Evolutionary conservation across 2,797 vertebrate species (phyloP), one percentile per base, ranked within the genome.

Genomic region (Schizopygopsis malacanthus): DNA sequence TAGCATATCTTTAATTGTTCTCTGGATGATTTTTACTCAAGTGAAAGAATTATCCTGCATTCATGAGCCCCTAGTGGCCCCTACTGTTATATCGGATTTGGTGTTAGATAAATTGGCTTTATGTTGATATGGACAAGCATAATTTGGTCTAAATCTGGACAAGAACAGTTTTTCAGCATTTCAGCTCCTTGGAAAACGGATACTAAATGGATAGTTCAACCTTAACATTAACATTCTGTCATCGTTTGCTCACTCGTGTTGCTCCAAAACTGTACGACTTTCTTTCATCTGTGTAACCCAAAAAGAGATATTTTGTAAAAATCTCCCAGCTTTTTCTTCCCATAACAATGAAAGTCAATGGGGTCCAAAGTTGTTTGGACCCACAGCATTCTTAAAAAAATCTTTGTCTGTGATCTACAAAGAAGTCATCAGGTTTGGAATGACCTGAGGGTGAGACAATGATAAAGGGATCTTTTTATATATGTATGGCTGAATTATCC

Each of bases 11-110:
- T 47, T 85, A 87, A 33, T 65, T 76, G 79, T 88, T 84, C 70
- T 85, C 79, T 43, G 71, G 86, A 90, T 65, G n/a, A 43, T 43
- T 71, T 65, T 47, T 59, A 91, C 90, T 88, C 81, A 82, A 37
- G 85, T 87, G 79, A 87, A 89, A 45, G 59, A 28, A 75, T 25
- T 63, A 8, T 50, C 22, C 15, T 65, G 18, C n/a, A 45, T 82
- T 47, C 15, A 11, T n/a, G 52, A 61, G 54, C 18, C 50, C 25
- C 47, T 20, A 52, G 45, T 52, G 43, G 47, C 9, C 45, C n/a
- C 45, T 20, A 50, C 6, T 75, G 47, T 76, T 25, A 37, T 11
- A 18, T 28, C 5, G 5, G 15, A n/a, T 65, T 20, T 70, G 7
- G 33, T 70, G 20, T 76, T 39, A 63, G 41, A 37, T 63, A 16